A percentile compares a stretch with the other conserved stretches of the same genome.
Conservation (phyloP, 2,113 vertebrate species). For the Todiramphus saurophagus region DNA sequence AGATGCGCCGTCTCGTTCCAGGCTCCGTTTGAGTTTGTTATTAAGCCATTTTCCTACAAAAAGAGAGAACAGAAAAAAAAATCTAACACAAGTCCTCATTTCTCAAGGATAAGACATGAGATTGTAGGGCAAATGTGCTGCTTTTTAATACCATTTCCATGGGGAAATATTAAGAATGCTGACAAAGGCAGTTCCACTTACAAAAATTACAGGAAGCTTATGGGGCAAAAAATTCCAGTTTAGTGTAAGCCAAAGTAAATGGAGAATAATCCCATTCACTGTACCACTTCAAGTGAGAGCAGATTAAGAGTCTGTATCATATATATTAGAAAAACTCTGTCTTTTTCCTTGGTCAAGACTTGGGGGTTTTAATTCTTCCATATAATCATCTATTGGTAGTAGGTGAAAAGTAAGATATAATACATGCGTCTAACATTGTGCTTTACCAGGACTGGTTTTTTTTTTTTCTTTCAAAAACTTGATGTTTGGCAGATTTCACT, state of each 20-base stretch:
- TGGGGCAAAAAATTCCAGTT: slow-evolving; percentile 43
- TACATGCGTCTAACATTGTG: background rate
- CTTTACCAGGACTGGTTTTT: background rate
- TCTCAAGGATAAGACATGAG: slow-evolving; percentile 14
- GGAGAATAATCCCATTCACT: slow-evolving; percentile 37
- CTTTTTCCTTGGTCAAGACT: background rate
- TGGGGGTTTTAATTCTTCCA: background rate
- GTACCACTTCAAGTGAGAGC: background rate
- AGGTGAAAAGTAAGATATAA: background rate
- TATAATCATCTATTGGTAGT: background rate
- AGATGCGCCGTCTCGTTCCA: background rate
- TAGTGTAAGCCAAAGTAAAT: slow-evolving; percentile 56
- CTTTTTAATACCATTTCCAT: slow-evolving; percentile 21
- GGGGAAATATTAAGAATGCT: background rate
- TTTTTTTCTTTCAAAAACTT: background rate
- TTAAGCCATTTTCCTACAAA: slow-evolving; percentile 11
- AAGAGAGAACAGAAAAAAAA: background rate
- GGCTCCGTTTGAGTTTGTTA: background rate
- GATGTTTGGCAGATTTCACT: background rate
- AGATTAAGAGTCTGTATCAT: background rate
- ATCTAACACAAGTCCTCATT: slow-evolving; percentile 26
- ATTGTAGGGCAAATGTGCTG: background rate
- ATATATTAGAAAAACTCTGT: background rate
- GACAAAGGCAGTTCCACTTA: slow-evolving; percentile 28
- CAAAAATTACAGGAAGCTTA: slow-evolving; percentile 49